Percentiles rank a stretch among this genome's conserved stretches.
Conservation (phyloP, 2,888 invertebrate genomes). For the Disparrhopalites patrizii region DNA sequence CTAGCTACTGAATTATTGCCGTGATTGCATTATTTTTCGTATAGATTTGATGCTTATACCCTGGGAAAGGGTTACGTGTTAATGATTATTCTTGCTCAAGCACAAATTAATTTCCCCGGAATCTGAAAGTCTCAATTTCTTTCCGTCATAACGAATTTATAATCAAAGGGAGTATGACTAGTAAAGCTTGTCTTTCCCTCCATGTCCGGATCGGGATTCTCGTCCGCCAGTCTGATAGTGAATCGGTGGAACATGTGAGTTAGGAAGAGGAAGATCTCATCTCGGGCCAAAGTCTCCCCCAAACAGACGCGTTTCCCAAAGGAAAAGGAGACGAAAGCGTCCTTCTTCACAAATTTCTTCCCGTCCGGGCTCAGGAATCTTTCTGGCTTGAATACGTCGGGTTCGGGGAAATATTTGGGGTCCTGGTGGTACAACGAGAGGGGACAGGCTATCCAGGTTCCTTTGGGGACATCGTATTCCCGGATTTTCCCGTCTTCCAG, state of each 20-base stretch:
- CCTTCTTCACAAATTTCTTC: background rate
- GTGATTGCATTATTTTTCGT: too few species aligned
- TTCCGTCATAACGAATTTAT: background rate
- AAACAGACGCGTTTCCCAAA: background rate
- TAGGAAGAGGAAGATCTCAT: background rate
- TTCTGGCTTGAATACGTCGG: background rate
- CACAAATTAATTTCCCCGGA: too few species aligned
- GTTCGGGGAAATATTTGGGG: too few species aligned
- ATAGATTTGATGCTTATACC: too few species aligned
- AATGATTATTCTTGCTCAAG: too few species aligned
- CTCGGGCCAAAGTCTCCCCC: background rate
- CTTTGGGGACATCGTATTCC: background rate
- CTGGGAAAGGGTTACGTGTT: too few species aligned
- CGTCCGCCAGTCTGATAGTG: background rate
- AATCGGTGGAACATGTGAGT: background rate
- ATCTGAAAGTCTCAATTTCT: too few species aligned
- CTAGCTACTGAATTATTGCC: too few species aligned
- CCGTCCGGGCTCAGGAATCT: constrained; percentile 1
- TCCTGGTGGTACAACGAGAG: background rate
- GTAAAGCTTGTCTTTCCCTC: background rate
- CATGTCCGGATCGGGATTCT: background rate
- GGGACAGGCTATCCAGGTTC: background rate
- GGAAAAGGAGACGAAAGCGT: background rate
- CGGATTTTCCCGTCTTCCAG: background rate
- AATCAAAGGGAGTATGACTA: background rate